phyloP scores from a whole-genome alignment of 2,888 invertebrate genomes.

The Tachina grossa region DNA sequence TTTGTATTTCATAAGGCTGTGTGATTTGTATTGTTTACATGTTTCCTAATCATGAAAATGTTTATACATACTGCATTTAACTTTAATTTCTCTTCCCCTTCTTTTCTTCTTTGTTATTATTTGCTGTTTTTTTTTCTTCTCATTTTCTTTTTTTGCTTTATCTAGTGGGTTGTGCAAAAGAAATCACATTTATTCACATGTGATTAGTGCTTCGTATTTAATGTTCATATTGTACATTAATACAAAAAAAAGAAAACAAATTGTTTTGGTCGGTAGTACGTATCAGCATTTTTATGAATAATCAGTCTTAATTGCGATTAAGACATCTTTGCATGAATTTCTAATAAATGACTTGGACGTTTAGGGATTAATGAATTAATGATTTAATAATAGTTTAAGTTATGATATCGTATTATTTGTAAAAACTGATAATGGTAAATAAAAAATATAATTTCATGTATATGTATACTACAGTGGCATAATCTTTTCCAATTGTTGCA shows the following conservation, averaged over 20 bases:
- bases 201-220: slow-evolving; percentile 34
- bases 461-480: no score
- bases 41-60: slow-evolving; percentile 47
- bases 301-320: slow-evolving; percentile 15
- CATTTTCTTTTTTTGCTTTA: slow-evolving; percentile 7
- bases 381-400: neutral
- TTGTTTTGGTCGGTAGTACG: slow-evolving; percentile 2
- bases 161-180: neutral
- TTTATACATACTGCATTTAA: slow-evolving; percentile 1
- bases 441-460: no score
- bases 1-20: neutral
- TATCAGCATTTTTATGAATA: slow-evolving; percentile 19
- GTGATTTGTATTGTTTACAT: slow-evolving; percentile 23
- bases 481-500: no score
- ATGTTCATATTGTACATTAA: slow-evolving; percentile 2
- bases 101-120: neutral
- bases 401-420: neutral
- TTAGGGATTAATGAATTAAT: slow-evolving; percentile 27
- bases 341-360: neutral
- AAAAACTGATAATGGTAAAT: neutral
- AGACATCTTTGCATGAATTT: neutral
- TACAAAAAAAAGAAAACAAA: neutral
- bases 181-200: slow-evolving; percentile 27
- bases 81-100: neutral
- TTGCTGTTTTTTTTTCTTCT: neutral